phyloP scores from a whole-genome alignment of 2,113 vertebrate species.

The Esox niger region DNA sequence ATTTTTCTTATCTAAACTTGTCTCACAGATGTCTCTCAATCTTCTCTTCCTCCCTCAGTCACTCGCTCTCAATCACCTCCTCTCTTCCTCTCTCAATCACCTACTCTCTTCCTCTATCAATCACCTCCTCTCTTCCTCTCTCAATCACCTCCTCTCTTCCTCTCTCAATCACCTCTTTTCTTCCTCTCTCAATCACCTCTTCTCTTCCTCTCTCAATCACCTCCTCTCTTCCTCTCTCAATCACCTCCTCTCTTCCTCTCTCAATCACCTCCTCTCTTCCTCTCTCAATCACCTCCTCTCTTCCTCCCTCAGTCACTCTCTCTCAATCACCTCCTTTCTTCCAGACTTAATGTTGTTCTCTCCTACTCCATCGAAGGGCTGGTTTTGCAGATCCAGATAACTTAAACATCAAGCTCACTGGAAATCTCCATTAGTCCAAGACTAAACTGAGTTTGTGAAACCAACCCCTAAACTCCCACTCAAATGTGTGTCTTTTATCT shows the following conservation, averaged over 20 bases:
- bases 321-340: background rate
- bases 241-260: background rate
- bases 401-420: too few species aligned
- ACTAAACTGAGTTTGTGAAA: too few species aligned
- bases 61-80: background rate
- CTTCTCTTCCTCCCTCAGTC: background rate
- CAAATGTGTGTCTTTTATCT: too few species aligned
- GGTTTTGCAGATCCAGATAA: too few species aligned
- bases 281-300: slow-evolving; percentile 1
- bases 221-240: background rate
- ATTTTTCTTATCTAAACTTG: too few species aligned
- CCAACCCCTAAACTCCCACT: too few species aligned
- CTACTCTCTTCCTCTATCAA: background rate
- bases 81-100: background rate
- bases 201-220: background rate
- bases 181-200: too few species aligned
- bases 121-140: too few species aligned
- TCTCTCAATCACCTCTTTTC: too few species aligned
- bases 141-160: too few species aligned
- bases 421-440: too few species aligned
- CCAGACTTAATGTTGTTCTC: background rate
- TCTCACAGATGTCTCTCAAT: slow-evolving; percentile 8
- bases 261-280: background rate
- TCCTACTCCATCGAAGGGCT: too few species aligned
- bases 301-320: background rate